Evolutionary conservation across 1,140 invertebrate species (phyloP).

Genomic region (Heliconius eleuchia): DNA sequence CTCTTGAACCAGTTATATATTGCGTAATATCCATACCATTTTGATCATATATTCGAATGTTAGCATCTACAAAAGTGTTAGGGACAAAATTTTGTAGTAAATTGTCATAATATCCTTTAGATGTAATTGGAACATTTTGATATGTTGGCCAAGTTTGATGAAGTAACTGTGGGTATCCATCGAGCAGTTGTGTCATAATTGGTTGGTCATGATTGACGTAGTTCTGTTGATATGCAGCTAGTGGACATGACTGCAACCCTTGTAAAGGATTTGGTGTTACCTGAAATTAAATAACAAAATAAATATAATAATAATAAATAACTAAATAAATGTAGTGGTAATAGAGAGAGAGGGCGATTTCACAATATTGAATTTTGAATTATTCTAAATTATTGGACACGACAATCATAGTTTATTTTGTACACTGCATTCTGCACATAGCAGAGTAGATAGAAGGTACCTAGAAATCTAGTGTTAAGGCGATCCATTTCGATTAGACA

Average conservation of each 20-base stretch:
- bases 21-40: slow-evolving; percentile 35
- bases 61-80: slow-evolving; percentile 24
- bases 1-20: slow-evolving; percentile 27
- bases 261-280: slow-evolving; percentile 45
- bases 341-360: too few relatives aligned
- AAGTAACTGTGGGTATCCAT: neutral
- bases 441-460: too few relatives aligned
- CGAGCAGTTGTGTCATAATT: slow-evolving; percentile 5
- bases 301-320: neutral
- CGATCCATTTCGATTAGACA: too few relatives aligned
- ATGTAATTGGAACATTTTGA: neutral
- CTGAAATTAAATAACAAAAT: slow-evolving; percentile 35
- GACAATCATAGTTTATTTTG: too few relatives aligned
- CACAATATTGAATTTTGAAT: too few relatives aligned
- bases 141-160: neutral
- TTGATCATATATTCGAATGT: slow-evolving; percentile 28
- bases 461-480: too few relatives aligned
- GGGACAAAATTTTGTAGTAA: neutral
- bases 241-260: slow-evolving; percentile 36
- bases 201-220: slow-evolving; percentile 29
- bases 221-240: slow-evolving; percentile 37
- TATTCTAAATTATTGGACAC: too few relatives aligned
- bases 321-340: neutral
- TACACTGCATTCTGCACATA: too few relatives aligned
- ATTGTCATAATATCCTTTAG: neutral